Evolutionary conservation across 2,113 vertebrate species (phyloP).

Genomic region (Calyptomena viridis): DNA sequence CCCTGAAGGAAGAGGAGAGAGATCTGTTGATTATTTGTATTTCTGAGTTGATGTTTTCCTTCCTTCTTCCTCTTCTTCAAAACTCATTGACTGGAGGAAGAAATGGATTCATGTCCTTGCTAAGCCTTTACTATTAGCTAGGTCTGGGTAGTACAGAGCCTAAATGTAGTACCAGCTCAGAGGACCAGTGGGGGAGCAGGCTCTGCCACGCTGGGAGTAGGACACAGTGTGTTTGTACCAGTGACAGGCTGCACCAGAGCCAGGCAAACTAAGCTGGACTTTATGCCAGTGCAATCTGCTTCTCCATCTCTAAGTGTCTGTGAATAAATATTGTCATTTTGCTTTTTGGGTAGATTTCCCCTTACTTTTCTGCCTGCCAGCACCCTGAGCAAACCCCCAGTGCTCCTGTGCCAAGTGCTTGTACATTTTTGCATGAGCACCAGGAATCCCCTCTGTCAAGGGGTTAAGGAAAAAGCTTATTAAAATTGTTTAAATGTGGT

Average conservation of each 20-base stretch:
- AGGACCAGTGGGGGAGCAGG: accelerated
- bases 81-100: background rate
- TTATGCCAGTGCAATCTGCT: background rate
- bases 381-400: background rate
- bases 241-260: background rate
- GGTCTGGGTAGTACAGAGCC: background rate
- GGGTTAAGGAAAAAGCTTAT: slow-evolving; percentile 52
- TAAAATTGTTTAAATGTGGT: slow-evolving; percentile 21
- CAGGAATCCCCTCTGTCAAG: background rate
- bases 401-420: background rate
- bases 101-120: background rate
- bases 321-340: background rate
- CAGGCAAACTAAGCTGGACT: background rate
- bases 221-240: accelerated
- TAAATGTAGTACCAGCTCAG: background rate
- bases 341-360: background rate
- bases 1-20: background rate
- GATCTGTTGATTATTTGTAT: background rate
- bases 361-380: background rate
- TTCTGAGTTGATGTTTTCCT: background rate
- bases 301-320: background rate
- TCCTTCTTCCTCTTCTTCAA: background rate
- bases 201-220: accelerated
- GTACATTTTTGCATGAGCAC: accelerated
- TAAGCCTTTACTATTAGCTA: background rate